Evolutionary conservation across 1,140 invertebrate genomes (phyloP).

Genomic region (Vanessa atalanta): DNA sequence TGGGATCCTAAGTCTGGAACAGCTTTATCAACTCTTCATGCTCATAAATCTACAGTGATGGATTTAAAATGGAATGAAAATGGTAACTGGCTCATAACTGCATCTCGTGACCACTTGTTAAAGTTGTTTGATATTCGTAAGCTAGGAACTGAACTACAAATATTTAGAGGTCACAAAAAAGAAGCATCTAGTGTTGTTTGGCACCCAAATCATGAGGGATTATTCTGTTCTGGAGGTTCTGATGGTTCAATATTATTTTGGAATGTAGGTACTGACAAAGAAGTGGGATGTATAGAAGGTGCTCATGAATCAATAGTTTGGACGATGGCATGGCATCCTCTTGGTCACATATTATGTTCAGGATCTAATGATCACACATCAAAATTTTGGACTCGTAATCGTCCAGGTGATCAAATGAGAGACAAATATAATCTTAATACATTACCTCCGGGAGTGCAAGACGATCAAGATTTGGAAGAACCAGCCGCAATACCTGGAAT

Average conservation of each 20-base stretch:
- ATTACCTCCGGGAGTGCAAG: conserved; percentile 86
- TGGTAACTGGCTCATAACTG: conserved; percentile 99
- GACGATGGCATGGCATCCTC: conserved; percentile 99
- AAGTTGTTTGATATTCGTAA: conserved; percentile 99
- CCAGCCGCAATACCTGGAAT: conserved; percentile 93
- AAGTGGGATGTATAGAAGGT: conserved; percentile 98
- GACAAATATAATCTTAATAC: conserved; percentile 99
- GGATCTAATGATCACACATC: conserved; percentile 99
- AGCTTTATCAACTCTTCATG: conserved; percentile 94
- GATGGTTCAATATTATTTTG: conserved; percentile 99
- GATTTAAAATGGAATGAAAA: conserved; percentile 99
- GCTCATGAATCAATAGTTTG: conserved; percentile 99
- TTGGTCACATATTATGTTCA: conserved; percentile 98
- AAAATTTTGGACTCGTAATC: conserved; percentile 99
- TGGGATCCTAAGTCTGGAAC: conserved; percentile 99
- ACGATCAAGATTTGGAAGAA: conserved; percentile 85
- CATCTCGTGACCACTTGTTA: conserved; percentile 97
- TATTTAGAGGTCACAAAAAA: conserved; percentile 98
- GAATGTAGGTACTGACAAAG: conserved; percentile 98
- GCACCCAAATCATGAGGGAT: conserved; percentile 98
- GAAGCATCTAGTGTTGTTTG: conserved; percentile 98
- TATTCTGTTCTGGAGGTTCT: conserved; percentile 98
- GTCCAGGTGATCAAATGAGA: conserved; percentile 98
- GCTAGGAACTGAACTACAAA: conserved; percentile 95
- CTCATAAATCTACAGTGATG: conserved; percentile 99